phyloP scores from a whole-genome alignment of 1,140 invertebrate species.

The Brachionus rubens region DNA sequence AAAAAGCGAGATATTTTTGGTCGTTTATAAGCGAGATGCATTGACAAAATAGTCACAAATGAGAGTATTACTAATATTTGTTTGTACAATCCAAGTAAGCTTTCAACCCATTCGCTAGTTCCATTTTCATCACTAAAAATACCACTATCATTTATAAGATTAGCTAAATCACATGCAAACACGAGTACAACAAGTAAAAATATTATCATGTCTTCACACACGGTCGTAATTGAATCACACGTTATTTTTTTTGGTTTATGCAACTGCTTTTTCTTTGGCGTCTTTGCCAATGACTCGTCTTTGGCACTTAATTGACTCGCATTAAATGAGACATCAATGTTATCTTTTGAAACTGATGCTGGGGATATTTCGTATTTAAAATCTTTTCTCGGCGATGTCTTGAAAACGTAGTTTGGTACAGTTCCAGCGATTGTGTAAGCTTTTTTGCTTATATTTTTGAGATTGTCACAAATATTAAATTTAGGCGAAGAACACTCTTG shows the following conservation, averaged over 20 bases:
- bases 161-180: conserved; percentile 16
- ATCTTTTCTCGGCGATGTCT: conserved; percentile 8
- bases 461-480: background rate
- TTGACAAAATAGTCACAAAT: conserved; percentile 11
- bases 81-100: background rate
- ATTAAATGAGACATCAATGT: background rate
- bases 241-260: background rate
- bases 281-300: background rate
- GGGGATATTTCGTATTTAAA: conserved; percentile 32
- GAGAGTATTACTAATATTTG: conserved; percentile 4
- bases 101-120: background rate
- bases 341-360: background rate
- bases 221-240: conserved; percentile 2
- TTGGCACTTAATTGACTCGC: background rate
- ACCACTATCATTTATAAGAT: conserved; percentile 40
- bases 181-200: conserved; percentile 26
- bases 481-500: conserved; percentile 1
- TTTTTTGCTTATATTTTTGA: conserved; percentile 38
- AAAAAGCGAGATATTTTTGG: conserved; percentile 37
- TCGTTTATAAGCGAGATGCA: conserved; percentile 30
- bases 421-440: conserved; percentile 45
- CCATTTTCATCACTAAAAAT: background rate
- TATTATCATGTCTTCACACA: conserved; percentile 28
- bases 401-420: conserved; percentile 32
- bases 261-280: background rate